Conservation (phyloP, 2,113 vertebrate species). For the Silurus glanis region DNA sequence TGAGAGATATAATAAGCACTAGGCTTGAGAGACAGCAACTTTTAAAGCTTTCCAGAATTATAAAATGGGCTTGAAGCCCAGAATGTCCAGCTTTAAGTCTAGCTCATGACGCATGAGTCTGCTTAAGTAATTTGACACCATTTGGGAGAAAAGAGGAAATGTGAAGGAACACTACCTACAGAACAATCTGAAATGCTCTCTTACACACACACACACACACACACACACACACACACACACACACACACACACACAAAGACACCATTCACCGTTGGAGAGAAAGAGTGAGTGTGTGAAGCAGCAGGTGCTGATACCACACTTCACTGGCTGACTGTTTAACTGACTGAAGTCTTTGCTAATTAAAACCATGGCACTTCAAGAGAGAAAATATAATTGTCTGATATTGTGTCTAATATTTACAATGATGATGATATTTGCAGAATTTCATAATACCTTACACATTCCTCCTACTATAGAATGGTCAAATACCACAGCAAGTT, state of each 20-base stretch:
- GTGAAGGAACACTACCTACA: slow-evolving; percentile 30
- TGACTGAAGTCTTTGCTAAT: slow-evolving; percentile 46
- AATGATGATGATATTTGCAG: background rate
- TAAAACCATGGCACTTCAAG: slow-evolving; percentile 33
- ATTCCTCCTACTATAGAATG: background rate
- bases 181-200: slow-evolving; percentile 8
- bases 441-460: background rate
- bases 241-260: background rate
- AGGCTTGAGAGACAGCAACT: background rate
- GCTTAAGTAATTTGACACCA: slow-evolving; percentile 44
- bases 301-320: slow-evolving; percentile 47
- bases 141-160: slow-evolving; percentile 11
- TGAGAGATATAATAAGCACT: slow-evolving; percentile 13
- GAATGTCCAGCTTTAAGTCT: slow-evolving; percentile 36
- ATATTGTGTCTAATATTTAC: background rate
- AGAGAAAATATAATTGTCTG: background rate
- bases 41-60: slow-evolving; percentile 15
- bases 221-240: background rate
- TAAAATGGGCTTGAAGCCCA: slow-evolving; percentile 39
- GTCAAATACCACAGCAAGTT: no score
- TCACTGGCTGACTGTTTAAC: slow-evolving; percentile 43
- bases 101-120: slow-evolving; percentile 34
- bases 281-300: slow-evolving; percentile 33
- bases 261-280: background rate
- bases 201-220: background rate